A percentile compares a stretch with the other conserved stretches of the same genome.
These are phyloP conservation scores for Cheilosia pagana DNA, from an alignment of 2,888 invertebrate species.

Conservation along the genomic window DNA sequence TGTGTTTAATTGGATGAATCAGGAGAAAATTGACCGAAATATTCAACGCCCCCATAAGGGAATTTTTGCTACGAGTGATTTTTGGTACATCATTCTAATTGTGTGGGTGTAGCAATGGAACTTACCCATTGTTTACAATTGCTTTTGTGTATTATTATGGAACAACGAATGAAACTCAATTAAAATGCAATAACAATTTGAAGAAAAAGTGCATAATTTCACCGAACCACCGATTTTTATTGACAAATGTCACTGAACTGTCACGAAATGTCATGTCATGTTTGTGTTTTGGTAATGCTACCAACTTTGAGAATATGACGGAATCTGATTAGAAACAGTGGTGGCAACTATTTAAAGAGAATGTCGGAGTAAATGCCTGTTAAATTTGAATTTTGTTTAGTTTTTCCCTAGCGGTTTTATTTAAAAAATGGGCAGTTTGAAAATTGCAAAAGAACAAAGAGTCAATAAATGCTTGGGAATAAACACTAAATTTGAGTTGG, in stretches of 20 bases:
- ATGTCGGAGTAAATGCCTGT: not conserved
- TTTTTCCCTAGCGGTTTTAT: too few species aligned
- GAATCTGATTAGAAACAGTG: not conserved
- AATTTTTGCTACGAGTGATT: not conserved
- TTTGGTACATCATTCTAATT: not conserved
- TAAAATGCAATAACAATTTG: slow-evolving; percentile 38
- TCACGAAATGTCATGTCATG: slow-evolving; percentile 53
- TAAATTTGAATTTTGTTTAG: not conserved
- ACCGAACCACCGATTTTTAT: slow-evolving; percentile 52
- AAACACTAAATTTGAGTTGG: too few species aligned
- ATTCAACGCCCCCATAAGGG: slow-evolving; percentile 62
- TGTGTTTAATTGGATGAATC: not conserved
- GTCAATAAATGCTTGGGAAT: too few species aligned
- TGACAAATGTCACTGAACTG: slow-evolving; percentile 57
- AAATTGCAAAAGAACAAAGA: too few species aligned
- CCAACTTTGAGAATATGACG: not conserved
- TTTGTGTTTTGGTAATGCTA: slow-evolving; percentile 49
- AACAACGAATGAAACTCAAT: slow-evolving; percentile 31
- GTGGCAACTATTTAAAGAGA: slow-evolving; percentile 14
- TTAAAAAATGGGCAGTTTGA: too few species aligned
- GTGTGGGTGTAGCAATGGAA: not conserved
- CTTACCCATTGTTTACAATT: slow-evolving; percentile 52
- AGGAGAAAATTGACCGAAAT: slow-evolving; percentile 7
- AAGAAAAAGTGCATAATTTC: slow-evolving; percentile 60
- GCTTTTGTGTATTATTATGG: slow-evolving; percentile 4